Percentiles rank a stretch among this genome's conserved stretches.
These are phyloP conservation scores for Penaeus monodon DNA, from an alignment of 2,888 invertebrate genomes.

Conservation along the genomic window DNA sequence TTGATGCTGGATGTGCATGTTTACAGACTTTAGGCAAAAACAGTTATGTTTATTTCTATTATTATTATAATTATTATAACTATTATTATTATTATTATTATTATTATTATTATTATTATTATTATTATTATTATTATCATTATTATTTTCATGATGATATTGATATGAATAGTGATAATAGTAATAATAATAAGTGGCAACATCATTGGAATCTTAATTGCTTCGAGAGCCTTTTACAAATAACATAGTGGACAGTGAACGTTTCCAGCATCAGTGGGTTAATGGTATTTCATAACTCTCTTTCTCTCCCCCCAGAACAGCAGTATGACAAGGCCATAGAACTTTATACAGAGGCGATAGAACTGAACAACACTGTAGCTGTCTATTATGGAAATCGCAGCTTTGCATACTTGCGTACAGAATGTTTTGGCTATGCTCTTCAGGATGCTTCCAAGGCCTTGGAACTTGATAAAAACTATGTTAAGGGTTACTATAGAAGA, in stretches of 20 bases:
- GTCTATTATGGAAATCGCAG: slow-evolving; percentile 95
- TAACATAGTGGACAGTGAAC: neutral
- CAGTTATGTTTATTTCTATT: too few species aligned
- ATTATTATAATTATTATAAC: too few species aligned
- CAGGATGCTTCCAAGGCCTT: slow-evolving; percentile 92
- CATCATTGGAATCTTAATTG: neutral
- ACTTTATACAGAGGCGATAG: slow-evolving; percentile 86
- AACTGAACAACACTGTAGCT: slow-evolving; percentile 84
- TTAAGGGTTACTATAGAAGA: slow-evolving; percentile 96
- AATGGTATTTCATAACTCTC: slow-evolving; percentile 34
- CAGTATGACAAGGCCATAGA: slow-evolving; percentile 91
- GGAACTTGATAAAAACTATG: slow-evolving; percentile 87
- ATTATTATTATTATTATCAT: too few species aligned
- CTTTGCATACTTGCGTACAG: slow-evolving; percentile 92
- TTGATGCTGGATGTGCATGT: too few species aligned
- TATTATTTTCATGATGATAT: too few species aligned
- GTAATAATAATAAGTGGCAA: too few species aligned
- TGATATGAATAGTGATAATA: too few species aligned
- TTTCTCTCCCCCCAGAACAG: slow-evolving; percentile 79
- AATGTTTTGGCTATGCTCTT: slow-evolving; percentile 95
- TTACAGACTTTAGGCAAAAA: too few species aligned
- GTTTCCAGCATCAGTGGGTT: neutral
- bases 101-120: too few species aligned
- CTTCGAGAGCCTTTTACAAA: neutral
- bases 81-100: too few species aligned